Conservation (phyloP, 1,140 invertebrate species). For the Stegodyphus mimosarum region DNA sequence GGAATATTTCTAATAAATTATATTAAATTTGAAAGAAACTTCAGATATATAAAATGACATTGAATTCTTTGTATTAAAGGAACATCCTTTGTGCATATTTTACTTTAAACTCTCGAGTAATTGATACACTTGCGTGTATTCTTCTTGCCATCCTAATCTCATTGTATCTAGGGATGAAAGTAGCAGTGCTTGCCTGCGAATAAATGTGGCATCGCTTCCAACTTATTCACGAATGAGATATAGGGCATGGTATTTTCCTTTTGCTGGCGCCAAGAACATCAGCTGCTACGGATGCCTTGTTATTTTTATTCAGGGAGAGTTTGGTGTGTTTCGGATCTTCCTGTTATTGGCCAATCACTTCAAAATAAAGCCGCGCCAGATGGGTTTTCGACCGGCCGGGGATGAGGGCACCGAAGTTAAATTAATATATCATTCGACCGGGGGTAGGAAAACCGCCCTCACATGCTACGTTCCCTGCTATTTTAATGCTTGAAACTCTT, state of each 20-base stretch:
- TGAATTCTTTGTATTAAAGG: no score
- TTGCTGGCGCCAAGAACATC: background rate
- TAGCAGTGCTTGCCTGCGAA: no score
- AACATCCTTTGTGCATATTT: no score
- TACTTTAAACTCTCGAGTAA: no score
- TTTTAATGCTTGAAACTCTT: background rate
- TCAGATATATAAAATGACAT: no score
- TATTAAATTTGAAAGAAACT: no score
- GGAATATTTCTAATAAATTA: no score
- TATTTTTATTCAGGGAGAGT: background rate
- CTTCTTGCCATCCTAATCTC: no score
- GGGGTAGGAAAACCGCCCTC: background rate
- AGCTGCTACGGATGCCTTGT: background rate
- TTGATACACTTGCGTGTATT: no score
- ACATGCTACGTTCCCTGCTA: background rate
- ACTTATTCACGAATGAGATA: background rate
- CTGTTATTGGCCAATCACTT: slow-evolving; percentile 24
- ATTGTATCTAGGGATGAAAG: no score
- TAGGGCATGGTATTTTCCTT: background rate
- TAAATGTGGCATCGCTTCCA: no score
- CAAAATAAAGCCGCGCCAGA: slow-evolving; percentile 20
- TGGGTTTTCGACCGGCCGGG: background rate
- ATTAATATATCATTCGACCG: slow-evolving; percentile 6
- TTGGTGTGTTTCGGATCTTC: background rate
- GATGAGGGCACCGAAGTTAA: background rate